Base-by-base conservation (phyloP, 2,888 invertebrate genomes). In the Eupithecia exiguata region DNA sequence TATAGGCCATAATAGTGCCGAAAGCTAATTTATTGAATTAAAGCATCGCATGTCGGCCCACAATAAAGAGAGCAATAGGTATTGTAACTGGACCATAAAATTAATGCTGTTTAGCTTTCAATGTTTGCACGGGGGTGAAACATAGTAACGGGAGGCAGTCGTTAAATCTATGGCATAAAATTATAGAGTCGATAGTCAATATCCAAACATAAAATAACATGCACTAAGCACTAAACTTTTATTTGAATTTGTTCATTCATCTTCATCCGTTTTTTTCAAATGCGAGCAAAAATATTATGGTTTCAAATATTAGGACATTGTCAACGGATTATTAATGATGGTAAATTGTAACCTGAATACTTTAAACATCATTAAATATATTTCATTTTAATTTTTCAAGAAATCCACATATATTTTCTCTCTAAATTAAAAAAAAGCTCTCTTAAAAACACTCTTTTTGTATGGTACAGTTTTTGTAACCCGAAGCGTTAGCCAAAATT, bases 1-100 rank as follows among this genome's bases (percentile, higher is more conserved):
- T 68, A 69, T 69, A 78, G 77, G 72, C 74, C 71, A 81, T 79
- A 80, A 81, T 80, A 81, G 77, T 80, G 70, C 84, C 83, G 79
- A 84, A 85, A 80, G 81, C 76, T 78, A 83, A 86, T 88, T 87
- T 86, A 87, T 87, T 84, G 83, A 82, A 85, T 86, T 83, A 83
- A 80, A 81, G 78, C 81, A 86, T 83, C 78, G 86, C 86, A 87
- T 88, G 88, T 82, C 77, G 68, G 70, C 70, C 25, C 62, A 79
- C 78, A 82, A 82, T 84, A 82, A 84, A 84, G 78, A 79, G 80
- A 81, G 74, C 75, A 83, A 84, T 86, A 82, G 79, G 74, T 68
- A 73, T 76, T 80, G 78, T 80, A 80, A 81, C 81, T 68, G 79
- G 77, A 73, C 80, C 78, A 83, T 80, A 81, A 84, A 81, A 83